Conservation (phyloP, 2,113 vertebrate species). For the Thymallus thymallus region DNA sequence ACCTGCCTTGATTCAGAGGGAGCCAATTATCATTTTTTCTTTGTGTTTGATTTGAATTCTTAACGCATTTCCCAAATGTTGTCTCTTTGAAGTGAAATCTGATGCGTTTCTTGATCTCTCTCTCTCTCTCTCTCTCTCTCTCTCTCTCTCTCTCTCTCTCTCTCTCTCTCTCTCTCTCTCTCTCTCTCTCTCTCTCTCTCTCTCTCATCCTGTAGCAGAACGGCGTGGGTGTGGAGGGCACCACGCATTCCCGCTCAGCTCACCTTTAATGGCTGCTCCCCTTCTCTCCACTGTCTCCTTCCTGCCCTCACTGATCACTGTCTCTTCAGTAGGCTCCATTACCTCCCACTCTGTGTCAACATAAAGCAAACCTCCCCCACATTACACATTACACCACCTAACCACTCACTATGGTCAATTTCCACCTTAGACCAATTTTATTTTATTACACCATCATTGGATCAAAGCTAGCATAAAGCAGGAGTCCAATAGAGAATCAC, state of each 20-base stretch:
- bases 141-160: no score
- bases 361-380: neutral
- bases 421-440: neutral
- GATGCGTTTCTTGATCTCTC: neutral
- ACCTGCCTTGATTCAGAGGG: neutral
- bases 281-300: neutral
- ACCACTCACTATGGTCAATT: neutral
- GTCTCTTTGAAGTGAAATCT: neutral
- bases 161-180: neutral
- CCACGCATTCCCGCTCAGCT: neutral
- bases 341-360: neutral
- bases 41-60: slow-evolving; percentile 4
- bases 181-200: neutral
- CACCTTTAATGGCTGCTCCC: neutral
- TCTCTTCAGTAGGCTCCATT: neutral
- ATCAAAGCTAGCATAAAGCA: neutral
- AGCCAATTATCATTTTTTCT: neutral
- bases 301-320: neutral
- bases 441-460: neutral
- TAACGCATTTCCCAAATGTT: neutral
- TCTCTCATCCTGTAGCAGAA: neutral
- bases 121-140: neutral
- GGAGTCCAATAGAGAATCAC: neutral
- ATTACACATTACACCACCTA: neutral
- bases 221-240: neutral